phyloP scores from a whole-genome alignment of 2,888 invertebrate genomes.

The Dasysyrphus albostriatus region DNA sequence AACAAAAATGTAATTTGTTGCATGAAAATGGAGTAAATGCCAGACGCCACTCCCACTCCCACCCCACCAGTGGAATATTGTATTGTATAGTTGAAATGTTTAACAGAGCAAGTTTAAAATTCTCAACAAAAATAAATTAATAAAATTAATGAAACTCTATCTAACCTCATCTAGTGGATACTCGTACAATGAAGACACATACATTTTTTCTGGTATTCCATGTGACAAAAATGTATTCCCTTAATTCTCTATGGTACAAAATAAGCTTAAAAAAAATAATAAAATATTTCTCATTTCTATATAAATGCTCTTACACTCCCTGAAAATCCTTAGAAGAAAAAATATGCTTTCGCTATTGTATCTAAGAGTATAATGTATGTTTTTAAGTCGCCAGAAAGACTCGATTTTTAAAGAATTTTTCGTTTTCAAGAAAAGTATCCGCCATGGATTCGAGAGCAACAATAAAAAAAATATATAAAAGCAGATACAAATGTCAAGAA shows the following conservation, averaged over 20 bases:
- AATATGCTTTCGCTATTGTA: conserved; percentile 39
- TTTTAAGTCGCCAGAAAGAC: conserved; percentile 7
- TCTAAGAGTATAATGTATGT: background rate
- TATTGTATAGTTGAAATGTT: background rate
- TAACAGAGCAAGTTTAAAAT: background rate
- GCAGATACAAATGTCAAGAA: conserved; percentile 5
- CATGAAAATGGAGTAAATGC: background rate
- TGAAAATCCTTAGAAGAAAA: background rate
- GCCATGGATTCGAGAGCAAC: background rate
- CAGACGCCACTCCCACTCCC: background rate
- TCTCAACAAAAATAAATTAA: background rate
- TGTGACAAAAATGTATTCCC: conserved; percentile 30
- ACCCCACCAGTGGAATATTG: too few species aligned
- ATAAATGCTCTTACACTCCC: conserved; percentile 4
- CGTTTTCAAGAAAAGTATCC: background rate
- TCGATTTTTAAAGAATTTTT: conserved; percentile 15
- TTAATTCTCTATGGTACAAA: background rate
- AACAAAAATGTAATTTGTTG: conserved; percentile 27
- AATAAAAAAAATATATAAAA: background rate
- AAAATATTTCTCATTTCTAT: conserved; percentile 39
- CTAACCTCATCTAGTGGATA: background rate
- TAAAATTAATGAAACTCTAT: conserved; percentile 16
- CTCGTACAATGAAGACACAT: background rate
- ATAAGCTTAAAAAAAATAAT: conserved; percentile 33
- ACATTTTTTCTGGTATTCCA: conserved; percentile 16